Evolutionary conservation across 2,113 vertebrate species (phyloP), one percentile per base, ranked within the genome.

Genomic region (Damaliscus lunatus): DNA sequence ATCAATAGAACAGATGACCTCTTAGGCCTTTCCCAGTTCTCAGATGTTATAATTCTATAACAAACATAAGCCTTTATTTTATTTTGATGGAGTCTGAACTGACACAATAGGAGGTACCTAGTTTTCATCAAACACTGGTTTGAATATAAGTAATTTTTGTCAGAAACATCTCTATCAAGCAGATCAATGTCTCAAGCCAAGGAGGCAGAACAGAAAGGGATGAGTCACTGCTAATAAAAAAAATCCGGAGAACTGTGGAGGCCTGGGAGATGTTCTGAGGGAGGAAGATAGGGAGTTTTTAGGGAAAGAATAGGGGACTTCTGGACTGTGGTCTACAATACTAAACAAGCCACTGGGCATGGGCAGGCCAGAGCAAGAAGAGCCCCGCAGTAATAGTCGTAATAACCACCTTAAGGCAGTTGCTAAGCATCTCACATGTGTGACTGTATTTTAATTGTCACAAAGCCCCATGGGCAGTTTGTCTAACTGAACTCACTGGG

Each of bases 131-230:
- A 77, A 50, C 16, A 77, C 17, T 83, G 33, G 12, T 91, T 95
- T 85, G 74, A 82, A 91, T 85, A 25, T 85, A 14, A 85, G 29
- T 52, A 50, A 43, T 36, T 84, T 96, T 83, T 90, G 15, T 52
- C 27, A 89, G 80, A 78, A 88, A 92, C 40, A 67, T 94, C n/a
- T 90, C 95, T 90, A 67, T 23, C 60, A 83, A 71, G 90, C 29
- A 89, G 53, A 16, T 21, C 21, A n/a, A 33, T 21, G 9, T 57
- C 53, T 60, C 14, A 55, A 27, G 53, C 19, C 81, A 81, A 36
- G 4, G 11, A 25, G 62, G 25, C 11, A 80, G 33, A 85, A 43
- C 55, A 85, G 55, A 40, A 60, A 52, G 6, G 17, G 31, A 48
- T 46, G 27, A 43, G n/a, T 59, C 55, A 33, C 23, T 31, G 33